Conservation (phyloP, 2,113 vertebrate species). For the Psilopsiagon aymara region DNA sequence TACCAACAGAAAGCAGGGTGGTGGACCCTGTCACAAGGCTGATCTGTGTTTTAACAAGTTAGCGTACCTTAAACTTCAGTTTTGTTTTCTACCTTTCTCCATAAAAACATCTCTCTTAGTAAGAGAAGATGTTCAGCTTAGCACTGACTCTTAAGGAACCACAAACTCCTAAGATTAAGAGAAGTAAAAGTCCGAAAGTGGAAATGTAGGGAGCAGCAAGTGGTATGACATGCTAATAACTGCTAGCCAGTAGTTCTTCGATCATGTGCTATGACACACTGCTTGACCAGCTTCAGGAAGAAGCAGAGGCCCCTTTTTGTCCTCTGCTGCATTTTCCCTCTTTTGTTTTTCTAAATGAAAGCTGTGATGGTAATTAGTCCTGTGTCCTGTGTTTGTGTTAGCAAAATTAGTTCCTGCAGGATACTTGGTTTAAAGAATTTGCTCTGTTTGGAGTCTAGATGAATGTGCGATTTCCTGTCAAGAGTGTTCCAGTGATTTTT, state of each 20-base stretch:
- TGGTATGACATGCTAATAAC: fast-evolving
- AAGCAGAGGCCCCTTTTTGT: neutral
- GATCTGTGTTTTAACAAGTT: neutral
- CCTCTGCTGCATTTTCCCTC: neutral
- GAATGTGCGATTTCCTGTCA: neutral
- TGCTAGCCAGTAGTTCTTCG: neutral
- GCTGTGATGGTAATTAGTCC: neutral
- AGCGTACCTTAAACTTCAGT: neutral
- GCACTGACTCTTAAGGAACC: neutral
- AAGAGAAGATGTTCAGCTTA: neutral
- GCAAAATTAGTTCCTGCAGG: neutral
- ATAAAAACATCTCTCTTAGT: neutral
- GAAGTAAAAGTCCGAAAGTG: neutral
- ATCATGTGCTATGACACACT: too few species aligned
- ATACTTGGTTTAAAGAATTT: neutral
- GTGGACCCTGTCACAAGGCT: neutral
- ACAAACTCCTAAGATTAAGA: neutral
- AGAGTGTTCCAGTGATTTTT: neutral
- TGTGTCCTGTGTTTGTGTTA: neutral
- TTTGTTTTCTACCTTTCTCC: neutral
- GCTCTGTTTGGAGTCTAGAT: neutral
- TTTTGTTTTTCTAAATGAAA: neutral
- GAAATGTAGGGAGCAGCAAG: neutral
- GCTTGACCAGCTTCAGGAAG: neutral
- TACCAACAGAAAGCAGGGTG: neutral